Evolutionary conservation across 1,140 invertebrate species (phyloP).

Genomic region (Bombus balteatus): DNA sequence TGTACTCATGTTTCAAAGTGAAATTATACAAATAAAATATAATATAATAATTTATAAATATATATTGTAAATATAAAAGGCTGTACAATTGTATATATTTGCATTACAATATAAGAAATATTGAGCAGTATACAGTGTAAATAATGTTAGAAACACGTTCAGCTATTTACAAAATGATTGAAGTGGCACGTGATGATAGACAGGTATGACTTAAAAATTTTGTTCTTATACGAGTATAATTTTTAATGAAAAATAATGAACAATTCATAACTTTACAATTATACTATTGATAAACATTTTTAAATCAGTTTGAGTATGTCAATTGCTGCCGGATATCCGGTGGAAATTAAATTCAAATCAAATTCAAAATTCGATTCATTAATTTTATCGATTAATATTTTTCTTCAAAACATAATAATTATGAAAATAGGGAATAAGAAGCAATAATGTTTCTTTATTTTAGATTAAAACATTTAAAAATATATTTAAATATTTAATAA

Average conservation of each 20-base stretch:
- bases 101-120: background rate
- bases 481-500: too few relatives aligned
- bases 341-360: background rate
- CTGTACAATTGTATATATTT: too few relatives aligned
- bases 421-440: too few relatives aligned
- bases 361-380: background rate
- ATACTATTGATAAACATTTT: background rate
- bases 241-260: background rate
- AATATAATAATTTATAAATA: background rate
- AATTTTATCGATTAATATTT: background rate
- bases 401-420: background rate
- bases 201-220: slow-evolving; percentile 59
- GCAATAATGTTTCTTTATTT: too few relatives aligned
- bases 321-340: background rate
- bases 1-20: background rate
- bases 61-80: background rate
- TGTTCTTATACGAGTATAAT: background rate
- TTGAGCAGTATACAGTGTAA: background rate
- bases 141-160: slow-evolving; percentile 80
- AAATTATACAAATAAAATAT: background rate
- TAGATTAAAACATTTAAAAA: too few relatives aligned
- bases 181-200: slow-evolving; percentile 82
- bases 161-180: slow-evolving; percentile 82
- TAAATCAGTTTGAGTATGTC: background rate
- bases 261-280: too few relatives aligned